phyloP scores from a whole-genome alignment of 2,113 vertebrate genomes.

The Sterrhoptilus dennistouni region DNA sequence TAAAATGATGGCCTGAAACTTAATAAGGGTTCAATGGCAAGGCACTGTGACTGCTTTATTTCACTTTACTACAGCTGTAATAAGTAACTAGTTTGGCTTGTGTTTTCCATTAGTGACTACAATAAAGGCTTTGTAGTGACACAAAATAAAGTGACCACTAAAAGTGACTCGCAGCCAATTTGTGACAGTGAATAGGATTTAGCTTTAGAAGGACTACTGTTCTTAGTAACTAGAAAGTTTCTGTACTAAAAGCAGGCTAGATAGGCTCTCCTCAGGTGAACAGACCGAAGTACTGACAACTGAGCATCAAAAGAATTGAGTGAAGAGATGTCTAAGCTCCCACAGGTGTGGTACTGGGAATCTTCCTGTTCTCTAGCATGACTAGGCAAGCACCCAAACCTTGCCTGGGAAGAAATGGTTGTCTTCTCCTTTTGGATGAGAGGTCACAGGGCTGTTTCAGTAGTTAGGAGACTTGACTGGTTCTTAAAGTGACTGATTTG shows the following conservation, averaged over 20 bases:
- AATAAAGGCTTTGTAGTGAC: conserved; percentile 52
- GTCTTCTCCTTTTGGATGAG: neutral
- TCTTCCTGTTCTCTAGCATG: neutral
- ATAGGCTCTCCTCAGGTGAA: neutral
- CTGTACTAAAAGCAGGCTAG: neutral
- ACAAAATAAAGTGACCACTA: conserved; percentile 20
- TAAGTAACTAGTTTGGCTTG: conserved; percentile 47
- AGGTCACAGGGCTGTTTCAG: neutral
- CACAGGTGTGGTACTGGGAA: neutral
- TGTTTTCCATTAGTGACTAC: conserved; percentile 65
- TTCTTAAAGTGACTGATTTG: neutral
- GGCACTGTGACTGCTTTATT: conserved; percentile 48
- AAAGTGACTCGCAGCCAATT: neutral
- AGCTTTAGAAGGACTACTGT: neutral
- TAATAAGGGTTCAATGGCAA: conserved; percentile 48
- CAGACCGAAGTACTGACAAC: neutral
- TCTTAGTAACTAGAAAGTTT: neutral
- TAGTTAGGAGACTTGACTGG: neutral
- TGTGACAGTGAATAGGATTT: neutral
- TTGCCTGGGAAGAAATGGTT: neutral
- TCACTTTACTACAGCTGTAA: conserved; percentile 55
- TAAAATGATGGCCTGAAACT: conserved; percentile 52
- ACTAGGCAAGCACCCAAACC: neutral
- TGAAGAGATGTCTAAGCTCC: neutral
- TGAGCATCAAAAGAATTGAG: neutral